Percentiles rank a stretch among this genome's conserved stretches.
phyloP scores from a whole-genome alignment of 2,888 invertebrate species.

The Tipula unca region DNA sequence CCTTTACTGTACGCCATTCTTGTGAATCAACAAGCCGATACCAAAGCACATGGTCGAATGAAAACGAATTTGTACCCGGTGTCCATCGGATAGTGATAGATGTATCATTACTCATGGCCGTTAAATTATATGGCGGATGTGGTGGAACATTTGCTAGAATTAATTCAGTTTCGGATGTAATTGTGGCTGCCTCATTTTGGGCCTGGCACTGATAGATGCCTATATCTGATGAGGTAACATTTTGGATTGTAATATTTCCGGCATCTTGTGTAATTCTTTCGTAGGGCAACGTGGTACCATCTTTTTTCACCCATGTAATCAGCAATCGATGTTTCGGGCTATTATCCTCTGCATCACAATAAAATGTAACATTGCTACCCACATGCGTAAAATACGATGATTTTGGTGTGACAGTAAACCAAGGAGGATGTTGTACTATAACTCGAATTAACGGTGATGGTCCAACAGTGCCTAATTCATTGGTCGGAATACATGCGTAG shows the following conservation, averaged over 20 bases:
- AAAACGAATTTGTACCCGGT: conserved; percentile 44
- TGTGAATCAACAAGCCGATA: conserved; percentile 64
- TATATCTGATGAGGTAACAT: conserved; percentile 75
- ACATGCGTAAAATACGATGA: conserved; percentile 75
- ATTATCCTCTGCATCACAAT: conserved; percentile 69
- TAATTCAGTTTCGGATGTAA: conserved; percentile 68
- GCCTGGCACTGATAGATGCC: conserved; percentile 78
- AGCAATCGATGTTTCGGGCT: conserved; percentile 55
- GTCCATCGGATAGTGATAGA: conserved; percentile 75
- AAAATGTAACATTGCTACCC: conserved; percentile 70
- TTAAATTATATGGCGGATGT: conserved; percentile 82
- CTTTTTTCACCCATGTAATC: conserved; percentile 68
- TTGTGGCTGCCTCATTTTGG: conserved; percentile 81
- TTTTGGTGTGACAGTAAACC: conserved; percentile 70
- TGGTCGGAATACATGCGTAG: conserved; percentile 88
- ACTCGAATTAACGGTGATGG: conserved; percentile 77
- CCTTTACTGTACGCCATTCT: conserved; percentile 77
- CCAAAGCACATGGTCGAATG: conserved; percentile 60
- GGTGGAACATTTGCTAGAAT: conserved; percentile 80
- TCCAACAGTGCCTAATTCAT: conserved; percentile 77
- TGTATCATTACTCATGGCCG: conserved; percentile 60
- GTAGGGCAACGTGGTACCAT: conserved; percentile 58
- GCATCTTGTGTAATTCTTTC: conserved; percentile 59
- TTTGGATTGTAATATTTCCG: conserved; percentile 74
- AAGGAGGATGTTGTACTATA: conserved; percentile 75